phyloP scores from a whole-genome alignment of 1,140 invertebrate genomes.

The Heliconius melpomene region DNA sequence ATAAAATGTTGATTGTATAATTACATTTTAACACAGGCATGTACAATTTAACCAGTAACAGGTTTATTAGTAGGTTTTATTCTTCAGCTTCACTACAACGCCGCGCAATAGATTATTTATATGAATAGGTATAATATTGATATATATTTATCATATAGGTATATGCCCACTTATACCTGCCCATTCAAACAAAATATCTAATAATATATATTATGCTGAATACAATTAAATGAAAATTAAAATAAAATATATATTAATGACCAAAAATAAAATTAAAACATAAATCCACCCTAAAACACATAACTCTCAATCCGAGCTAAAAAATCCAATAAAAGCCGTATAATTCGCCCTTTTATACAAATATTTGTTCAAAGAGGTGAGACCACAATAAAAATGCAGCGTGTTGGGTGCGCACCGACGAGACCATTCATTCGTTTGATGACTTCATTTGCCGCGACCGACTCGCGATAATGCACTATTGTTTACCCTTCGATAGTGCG shows the following conservation, averaged over 20 bases:
- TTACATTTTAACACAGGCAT: background rate
- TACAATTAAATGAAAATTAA: background rate
- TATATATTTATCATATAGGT: no score
- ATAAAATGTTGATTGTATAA: background rate
- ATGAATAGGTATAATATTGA: no score
- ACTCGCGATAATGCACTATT: slow-evolving; percentile 78
- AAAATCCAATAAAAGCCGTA: slow-evolving; percentile 10
- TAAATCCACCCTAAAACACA: background rate
- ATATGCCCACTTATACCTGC: no score
- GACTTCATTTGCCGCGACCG: slow-evolving; percentile 77
- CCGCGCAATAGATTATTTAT: no score
- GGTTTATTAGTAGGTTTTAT: background rate
- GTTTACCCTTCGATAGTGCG: slow-evolving; percentile 79
- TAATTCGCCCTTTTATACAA: slow-evolving; percentile 56
- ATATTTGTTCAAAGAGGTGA: slow-evolving; percentile 73
- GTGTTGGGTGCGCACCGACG: slow-evolving; percentile 62
- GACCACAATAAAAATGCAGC: slow-evolving; percentile 74
- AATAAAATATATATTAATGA: background rate
- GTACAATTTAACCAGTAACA: background rate
- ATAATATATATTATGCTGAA: no score
- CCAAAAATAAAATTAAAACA: background rate
- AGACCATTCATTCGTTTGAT: slow-evolving; percentile 78
- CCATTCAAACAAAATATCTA: no score
- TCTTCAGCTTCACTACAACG: no score
- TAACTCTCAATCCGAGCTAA: background rate